Evolutionary conservation across 2,113 vertebrate genomes (phyloP), one percentile per base, ranked within the genome.

Genomic region (Boulengeromyrus knoepffleri): DNA sequence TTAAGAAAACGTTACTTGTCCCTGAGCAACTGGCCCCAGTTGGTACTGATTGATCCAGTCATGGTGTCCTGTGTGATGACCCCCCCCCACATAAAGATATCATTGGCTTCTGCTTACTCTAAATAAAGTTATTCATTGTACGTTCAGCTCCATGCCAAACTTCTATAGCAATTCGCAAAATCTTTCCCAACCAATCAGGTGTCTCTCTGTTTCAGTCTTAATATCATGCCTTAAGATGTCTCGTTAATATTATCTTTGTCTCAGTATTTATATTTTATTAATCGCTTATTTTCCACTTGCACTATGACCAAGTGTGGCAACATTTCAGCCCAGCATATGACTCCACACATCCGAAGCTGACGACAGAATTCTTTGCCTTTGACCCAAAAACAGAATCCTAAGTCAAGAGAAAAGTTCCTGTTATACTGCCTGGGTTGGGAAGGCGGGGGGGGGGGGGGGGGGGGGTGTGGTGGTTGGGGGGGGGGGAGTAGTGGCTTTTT

Each of bases 401-500:
- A 80, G 36, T 80, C 31, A 80, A 80, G 74, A 7, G 74, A 80
- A 42, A 80, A 80, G 74, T 27, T 27, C 24, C 58, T 66, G 58
- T 66, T 66, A n/a, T 27, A 13, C 90, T 50, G 47, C 53, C 36
- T 89, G 74, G 87, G 84, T 90, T 85, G 90, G 36, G 49, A 13
- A 19, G 89, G 19, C 15, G 21, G 21, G 15, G n/a, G n/a, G n/a
- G n/a, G n/a, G n/a, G n/a, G n/a, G n/a, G n/a, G n/a, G n/a, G n/a
- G n/a, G n/a, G n/a, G n/a, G n/a, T n/a, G n/a, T n/a, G n/a, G n/a
- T n/a, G n/a, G n/a, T n/a, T n/a, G n/a, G n/a, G n/a, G n/a, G n/a
- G n/a, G n/a, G n/a, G n/a, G n/a, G n/a, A n/a, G n/a, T n/a, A n/a
- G n/a, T n/a, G n/a, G n/a, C n/a, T n/a, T n/a, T n/a, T n/a, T n/a